These are phyloP conservation scores for Marmota flaviventris DNA, from an alignment of 2,113 vertebrate genomes.

Conservation along the genomic window DNA sequence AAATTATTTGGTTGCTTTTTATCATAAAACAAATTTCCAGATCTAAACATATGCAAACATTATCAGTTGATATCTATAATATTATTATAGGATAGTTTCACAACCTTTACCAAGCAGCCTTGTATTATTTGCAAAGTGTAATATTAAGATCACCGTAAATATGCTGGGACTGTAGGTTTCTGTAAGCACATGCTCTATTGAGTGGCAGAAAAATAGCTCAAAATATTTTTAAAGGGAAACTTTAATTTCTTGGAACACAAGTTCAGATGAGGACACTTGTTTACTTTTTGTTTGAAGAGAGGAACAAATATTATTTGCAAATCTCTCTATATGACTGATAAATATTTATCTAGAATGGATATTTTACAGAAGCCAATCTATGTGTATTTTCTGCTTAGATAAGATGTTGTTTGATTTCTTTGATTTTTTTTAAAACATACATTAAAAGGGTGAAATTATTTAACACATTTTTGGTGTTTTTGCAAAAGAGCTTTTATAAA, in stretches of 20 bases:
- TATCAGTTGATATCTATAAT: neutral
- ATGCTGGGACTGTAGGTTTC: neutral
- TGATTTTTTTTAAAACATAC: neutral
- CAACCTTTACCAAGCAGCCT: neutral
- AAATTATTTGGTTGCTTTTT: neutral
- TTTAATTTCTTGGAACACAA: neutral
- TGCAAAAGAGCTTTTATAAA: neutral
- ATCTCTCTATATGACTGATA: neutral
- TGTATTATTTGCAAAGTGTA: neutral
- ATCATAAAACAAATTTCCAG: neutral
- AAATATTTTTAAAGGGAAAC: neutral
- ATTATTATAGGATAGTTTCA: neutral
- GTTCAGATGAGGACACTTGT: neutral
- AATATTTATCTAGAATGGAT: neutral
- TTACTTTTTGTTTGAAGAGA: constrained; percentile 39
- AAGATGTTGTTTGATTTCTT: constrained; percentile 4
- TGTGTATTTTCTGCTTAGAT: neutral
- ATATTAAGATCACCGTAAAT: neutral
- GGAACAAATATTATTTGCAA: neutral
- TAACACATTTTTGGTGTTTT: neutral
- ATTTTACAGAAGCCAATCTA: neutral
- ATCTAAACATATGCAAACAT: neutral
- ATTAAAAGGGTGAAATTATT: neutral
- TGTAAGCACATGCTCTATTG: neutral
- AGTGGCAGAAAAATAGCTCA: neutral